A percentile compares a stretch with the other conserved stretches of the same genome.
Conservation (phyloP, 2,113 vertebrate genomes). For the Aplodontia rufa region DNA sequence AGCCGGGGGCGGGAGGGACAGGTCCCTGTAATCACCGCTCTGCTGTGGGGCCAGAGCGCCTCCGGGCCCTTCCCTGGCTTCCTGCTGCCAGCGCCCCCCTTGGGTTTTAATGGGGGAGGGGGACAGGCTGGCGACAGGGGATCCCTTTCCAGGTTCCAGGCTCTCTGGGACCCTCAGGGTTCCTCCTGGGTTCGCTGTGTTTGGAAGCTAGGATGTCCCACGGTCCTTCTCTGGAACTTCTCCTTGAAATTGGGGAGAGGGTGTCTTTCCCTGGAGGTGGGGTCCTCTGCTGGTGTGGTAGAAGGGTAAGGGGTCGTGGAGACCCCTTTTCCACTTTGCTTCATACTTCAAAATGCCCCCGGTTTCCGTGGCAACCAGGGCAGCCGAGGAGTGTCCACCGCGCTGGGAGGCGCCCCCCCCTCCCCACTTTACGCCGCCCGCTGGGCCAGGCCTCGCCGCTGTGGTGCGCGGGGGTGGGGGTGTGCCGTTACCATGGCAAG, state of each 20-base stretch:
- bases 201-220: background rate
- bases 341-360: constrained; percentile 46
- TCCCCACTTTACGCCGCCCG: background rate
- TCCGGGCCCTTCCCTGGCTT: constrained; percentile 64
- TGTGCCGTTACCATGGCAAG: constrained; percentile 81
- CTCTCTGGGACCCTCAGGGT: background rate
- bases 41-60: constrained; percentile 70
- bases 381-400: constrained; percentile 70
- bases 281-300: background rate
- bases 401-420: constrained; percentile 54
- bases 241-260: background rate
- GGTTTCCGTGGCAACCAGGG: constrained; percentile 73
- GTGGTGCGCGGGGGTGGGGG: constrained; percentile 79
- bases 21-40: constrained; percentile 81
- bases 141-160: constrained; percentile 35
- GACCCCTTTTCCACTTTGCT: background rate
- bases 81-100: constrained; percentile 66
- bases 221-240: background rate
- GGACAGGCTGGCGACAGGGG: constrained; percentile 15
- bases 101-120: constrained; percentile 32
- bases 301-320: background rate
- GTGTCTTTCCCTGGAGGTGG: background rate
- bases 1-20: constrained; percentile 80
- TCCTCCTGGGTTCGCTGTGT: background rate
- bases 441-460: constrained; percentile 53